A percentile compares a stretch with the other conserved stretches of the same genome.
Evolutionary conservation across 2,888 invertebrate genomes (phyloP).

Genomic region (Aplocera efformata): DNA sequence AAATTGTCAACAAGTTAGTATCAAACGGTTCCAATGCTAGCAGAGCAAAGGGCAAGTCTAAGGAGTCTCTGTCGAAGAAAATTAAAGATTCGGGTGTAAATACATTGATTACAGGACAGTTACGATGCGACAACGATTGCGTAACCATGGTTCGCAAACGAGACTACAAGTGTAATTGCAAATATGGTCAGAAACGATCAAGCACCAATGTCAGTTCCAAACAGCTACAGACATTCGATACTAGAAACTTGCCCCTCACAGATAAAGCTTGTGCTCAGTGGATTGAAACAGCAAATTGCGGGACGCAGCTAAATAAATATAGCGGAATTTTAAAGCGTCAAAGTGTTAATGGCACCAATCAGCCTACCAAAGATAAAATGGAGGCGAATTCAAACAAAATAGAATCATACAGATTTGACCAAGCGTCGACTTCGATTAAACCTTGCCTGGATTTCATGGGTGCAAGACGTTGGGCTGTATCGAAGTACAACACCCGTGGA

Average conservation of each 20-base stretch:
- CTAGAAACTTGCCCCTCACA: constrained; percentile 19
- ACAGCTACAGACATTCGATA: constrained; percentile 39
- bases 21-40: constrained; percentile 27
- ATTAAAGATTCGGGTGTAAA: constrained; percentile 43
- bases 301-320: constrained; percentile 39
- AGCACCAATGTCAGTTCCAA: constrained; percentile 32
- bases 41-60: constrained; percentile 35
- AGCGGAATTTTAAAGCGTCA: constrained; percentile 16
- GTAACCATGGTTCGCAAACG: constrained; percentile 49
- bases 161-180: constrained; percentile 36
- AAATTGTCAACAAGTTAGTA: constrained; percentile 34
- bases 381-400: constrained; percentile 4
- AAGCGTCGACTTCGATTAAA: constrained; percentile 4
- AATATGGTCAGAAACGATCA: constrained; percentile 29
- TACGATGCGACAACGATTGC: constrained; percentile 45
- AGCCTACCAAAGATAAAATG: constrained; percentile 7
- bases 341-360: constrained; percentile 3
- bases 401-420: background rate
- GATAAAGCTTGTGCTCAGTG: constrained; percentile 50
- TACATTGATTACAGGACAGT: constrained; percentile 44
- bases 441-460: constrained; percentile 20
- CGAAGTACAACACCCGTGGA: constrained; percentile 45
- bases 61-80: constrained; percentile 36
- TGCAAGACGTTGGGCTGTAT: constrained; percentile 56
- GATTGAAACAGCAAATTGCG: constrained; percentile 35